Base-by-base conservation (phyloP, 2,888 invertebrate species). In the Idaea biselata region DNA sequence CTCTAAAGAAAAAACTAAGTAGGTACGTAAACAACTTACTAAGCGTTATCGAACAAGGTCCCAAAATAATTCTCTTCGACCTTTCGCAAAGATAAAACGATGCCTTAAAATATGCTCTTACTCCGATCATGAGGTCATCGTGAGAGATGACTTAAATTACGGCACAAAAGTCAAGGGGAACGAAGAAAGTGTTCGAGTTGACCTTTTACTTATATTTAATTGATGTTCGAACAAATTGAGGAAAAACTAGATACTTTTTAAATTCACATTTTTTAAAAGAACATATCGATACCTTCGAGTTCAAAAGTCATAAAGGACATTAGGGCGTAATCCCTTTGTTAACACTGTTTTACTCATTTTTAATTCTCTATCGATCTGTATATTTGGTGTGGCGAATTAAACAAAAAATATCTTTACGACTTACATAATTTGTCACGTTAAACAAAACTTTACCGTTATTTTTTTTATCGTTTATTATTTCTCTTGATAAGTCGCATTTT, bases 171-270 rank as follows among this genome's bases (percentile, higher is more conserved):
- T 44, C 44, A 79, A 73, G 74, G 73, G 78, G 75, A 74, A 74
- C 73, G 70, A 66, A 68, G 73, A 82, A 87, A 88, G 82, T 77
- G 89, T 82, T 78, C 68, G 68, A 65, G 69, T 59, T 78, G 85
- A 87, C 87, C 88, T 87, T 88, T 88, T 81, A 86, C 73, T 78
- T 79, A 5, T 76, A 44, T 7, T 44, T 44, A 44, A 44, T 44
- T 44, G 44, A 44, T 44, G 44, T 44, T 44, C 44, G 44, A 44
- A 44, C 44, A 44, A 44, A 44, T 44, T 44, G 44, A 44, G 44
- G 14, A 14, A 44, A 44, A 44, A 44, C 44, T 8, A 44, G 8
- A 3, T 78, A 76, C 75, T 69, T 73, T 74, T 17, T 44, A 14
- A 14, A 44, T 11, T 14, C 11, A 14, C 14, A 44, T 44, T 7